These are phyloP conservation scores for Chaetodon trifascialis DNA, from an alignment of 2,113 vertebrate genomes.

Conservation along the genomic window DNA sequence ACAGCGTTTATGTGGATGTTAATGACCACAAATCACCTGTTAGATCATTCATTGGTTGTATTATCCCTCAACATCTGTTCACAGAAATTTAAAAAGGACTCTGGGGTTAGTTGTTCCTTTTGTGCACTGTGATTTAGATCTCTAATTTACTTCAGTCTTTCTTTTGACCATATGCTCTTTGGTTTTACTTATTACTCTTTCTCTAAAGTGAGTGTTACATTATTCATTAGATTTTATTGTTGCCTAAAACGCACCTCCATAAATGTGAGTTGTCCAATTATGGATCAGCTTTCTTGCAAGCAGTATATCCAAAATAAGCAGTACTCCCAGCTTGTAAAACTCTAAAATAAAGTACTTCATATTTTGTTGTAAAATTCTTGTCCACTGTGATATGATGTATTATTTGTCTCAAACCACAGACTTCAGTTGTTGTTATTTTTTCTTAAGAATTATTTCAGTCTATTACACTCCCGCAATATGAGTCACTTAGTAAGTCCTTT, in stretches of 20 bases:
- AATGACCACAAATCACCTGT: conserved; percentile 7
- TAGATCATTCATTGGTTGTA: background rate
- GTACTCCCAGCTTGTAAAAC: too few species aligned
- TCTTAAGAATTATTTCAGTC: too few species aligned
- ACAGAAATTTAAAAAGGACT: too few species aligned
- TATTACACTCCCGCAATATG: background rate
- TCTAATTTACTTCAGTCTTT: background rate
- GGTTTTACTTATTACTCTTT: background rate
- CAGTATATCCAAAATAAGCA: background rate
- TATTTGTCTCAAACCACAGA: too few species aligned
- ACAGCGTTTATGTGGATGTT: background rate
- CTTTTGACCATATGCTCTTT: background rate
- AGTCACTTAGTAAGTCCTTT: background rate
- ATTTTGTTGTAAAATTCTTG: too few species aligned
- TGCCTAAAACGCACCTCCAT: background rate
- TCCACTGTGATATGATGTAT: too few species aligned
- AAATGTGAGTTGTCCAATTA: background rate
- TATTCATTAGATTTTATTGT: background rate
- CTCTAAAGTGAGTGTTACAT: background rate
- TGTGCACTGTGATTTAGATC: too few species aligned
- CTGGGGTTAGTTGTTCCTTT: too few species aligned
- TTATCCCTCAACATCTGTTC: too few species aligned
- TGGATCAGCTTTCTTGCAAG: background rate
- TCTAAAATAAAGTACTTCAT: too few species aligned
- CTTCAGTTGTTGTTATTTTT: too few species aligned